Percentiles rank a stretch among this genome's conserved stretches.
phyloP scores from a whole-genome alignment of 2,888 invertebrate species.

The Ischnus inquisitorius region DNA sequence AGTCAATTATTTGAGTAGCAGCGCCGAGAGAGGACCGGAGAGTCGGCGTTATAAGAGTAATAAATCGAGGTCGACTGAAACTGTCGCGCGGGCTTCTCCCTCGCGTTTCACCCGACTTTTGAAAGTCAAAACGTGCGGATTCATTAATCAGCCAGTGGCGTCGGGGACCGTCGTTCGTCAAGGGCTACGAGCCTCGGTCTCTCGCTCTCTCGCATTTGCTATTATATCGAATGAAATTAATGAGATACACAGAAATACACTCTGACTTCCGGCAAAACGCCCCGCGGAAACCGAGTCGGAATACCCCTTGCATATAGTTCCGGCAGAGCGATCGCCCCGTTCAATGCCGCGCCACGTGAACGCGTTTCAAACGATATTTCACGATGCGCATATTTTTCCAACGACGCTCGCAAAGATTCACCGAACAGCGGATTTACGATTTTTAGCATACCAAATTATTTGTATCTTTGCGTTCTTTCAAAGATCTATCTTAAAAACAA shows the following conservation, averaged over 20 bases:
- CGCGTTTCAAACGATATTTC: slow-evolving; percentile 43
- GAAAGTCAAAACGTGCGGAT: slow-evolving; percentile 80
- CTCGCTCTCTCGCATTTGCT: slow-evolving; percentile 72
- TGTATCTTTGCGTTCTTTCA: too few species aligned
- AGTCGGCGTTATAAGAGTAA: slow-evolving; percentile 77
- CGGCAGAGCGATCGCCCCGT: slow-evolving; percentile 73
- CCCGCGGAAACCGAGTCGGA: slow-evolving; percentile 26
- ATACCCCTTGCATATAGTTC: slow-evolving; percentile 70
- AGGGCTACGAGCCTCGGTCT: slow-evolving; percentile 61
- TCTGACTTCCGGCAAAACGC: slow-evolving; percentile 80
- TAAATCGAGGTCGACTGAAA: slow-evolving; percentile 78
- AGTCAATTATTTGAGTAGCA: slow-evolving; percentile 78
- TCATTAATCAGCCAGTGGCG: slow-evolving; percentile 83
- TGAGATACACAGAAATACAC: slow-evolving; percentile 85
- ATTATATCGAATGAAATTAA: slow-evolving; percentile 85
- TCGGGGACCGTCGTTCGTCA: slow-evolving; percentile 61
- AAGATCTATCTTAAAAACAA: too few species aligned
- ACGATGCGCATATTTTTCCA: background rate
- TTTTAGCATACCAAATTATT: too few species aligned
- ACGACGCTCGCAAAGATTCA: background rate
- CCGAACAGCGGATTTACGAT: too few species aligned
- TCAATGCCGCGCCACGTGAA: slow-evolving; percentile 45
- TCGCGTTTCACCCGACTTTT: slow-evolving; percentile 75
- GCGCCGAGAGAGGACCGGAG: slow-evolving; percentile 8
- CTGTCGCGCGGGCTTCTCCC: slow-evolving; percentile 67